phyloP scores from a whole-genome alignment of 1,140 invertebrate genomes.

The Drosophila biarmipes region DNA sequence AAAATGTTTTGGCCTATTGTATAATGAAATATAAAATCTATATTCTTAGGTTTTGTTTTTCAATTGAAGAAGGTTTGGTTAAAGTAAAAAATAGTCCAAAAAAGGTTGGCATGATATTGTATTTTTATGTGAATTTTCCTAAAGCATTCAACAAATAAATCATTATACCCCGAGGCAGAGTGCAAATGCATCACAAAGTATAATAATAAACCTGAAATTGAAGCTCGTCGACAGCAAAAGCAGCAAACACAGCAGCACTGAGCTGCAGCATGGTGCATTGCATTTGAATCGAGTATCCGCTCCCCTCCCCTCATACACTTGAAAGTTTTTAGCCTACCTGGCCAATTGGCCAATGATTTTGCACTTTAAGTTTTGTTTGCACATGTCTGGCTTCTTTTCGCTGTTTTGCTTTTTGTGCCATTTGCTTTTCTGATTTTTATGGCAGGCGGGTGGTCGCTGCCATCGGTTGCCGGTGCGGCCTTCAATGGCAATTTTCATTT shows the following conservation, averaged over 20 bases:
- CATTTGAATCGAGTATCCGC: conserved; percentile 27
- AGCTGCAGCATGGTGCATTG: conserved; percentile 14
- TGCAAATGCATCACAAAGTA: conserved; percentile 14
- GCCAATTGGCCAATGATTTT: conserved; percentile 60
- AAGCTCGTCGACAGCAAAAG: conserved; percentile 28
- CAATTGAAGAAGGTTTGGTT: no score
- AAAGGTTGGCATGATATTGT: no score
- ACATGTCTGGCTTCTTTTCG: conserved; percentile 19
- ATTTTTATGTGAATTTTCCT: no score
- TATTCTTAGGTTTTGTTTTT: no score
- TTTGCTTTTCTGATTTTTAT: conserved; percentile 21
- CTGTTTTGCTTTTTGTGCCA: conserved; percentile 9
- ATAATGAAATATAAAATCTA: no score
- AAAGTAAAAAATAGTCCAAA: no score
- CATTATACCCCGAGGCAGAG: background rate
- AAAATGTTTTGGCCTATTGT: no score
- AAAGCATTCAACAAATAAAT: background rate
- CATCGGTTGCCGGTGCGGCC: conserved; percentile 27
- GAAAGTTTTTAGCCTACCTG: conserved; percentile 39
- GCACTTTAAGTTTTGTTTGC: conserved; percentile 43
- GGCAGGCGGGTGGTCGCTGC: conserved; percentile 28
- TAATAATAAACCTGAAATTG: conserved; percentile 68
- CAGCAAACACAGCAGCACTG: conserved; percentile 7
- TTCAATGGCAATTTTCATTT: conserved; percentile 67
- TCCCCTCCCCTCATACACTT: conserved; percentile 45